Evolutionary conservation across 2,797 vertebrate genomes (phyloP), one percentile per base, ranked within the genome.

Genomic region (Melanotaenia pygmaea): DNA sequence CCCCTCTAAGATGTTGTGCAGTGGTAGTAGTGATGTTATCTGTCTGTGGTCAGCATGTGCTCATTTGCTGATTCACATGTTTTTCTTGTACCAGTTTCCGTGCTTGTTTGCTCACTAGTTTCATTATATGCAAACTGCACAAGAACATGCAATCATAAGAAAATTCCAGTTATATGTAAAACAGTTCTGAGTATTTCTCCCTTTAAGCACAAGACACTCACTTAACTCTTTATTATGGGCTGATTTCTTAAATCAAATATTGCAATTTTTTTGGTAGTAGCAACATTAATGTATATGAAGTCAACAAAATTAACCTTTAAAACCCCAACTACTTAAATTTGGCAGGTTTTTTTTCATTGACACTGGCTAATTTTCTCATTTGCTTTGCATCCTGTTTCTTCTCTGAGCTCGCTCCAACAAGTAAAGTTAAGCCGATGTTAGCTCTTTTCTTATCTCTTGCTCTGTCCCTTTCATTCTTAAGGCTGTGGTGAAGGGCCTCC

Each of bases 1-100:
- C 22, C 14, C 13, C 51, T 38, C n/a, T 57, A 40, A 34, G 22
- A 3, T 1, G 13, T 7, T 8, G 4, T 32, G 24, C 54, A 37
- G 12, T 1, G 1, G 0, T 20, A 8, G 4, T 40, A 58, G 28
- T 71, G 72, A 64, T 79, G 11, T 3, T 30, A 76, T 72, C 70
- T 59, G 32, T 47, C 2, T 71, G 71, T 71, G 51, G 47, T 54
- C 28, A 53, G 16, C 1, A 16, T 28, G 28, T 28, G 28, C 1
- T 9, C 1, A 1, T 24, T 13, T 34, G 5, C 24, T 64, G 32
- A 67, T 7, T 58, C 30, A 1, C 6, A 32, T n/a, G 12, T 60
- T 22, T 47, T 53, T 24, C n/a, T 59, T 6, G 4, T n/a, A 59
- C 6, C 1, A 35, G n/a, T 1, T 1, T 16, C 1, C 20, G 5